Percentiles rank a stretch among this genome's conserved stretches.
These are phyloP conservation scores for Dorcus parallelipipedus DNA, from an alignment of 2,888 invertebrate genomes.

Conservation along the genomic window DNA sequence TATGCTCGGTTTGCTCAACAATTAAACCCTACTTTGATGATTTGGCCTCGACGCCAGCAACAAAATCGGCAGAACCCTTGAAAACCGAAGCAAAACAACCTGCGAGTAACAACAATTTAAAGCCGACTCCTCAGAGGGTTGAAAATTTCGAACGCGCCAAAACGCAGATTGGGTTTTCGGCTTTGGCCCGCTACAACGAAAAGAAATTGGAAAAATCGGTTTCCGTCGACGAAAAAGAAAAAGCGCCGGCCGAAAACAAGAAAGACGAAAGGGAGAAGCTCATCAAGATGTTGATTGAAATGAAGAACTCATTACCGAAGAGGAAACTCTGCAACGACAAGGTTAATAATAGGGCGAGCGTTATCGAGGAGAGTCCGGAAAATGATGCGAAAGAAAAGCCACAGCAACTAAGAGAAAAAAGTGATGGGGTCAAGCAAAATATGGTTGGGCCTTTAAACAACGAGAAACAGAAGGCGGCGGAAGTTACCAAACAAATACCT, in stretches of 20 bases:
- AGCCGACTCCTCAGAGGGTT: constrained; percentile 15
- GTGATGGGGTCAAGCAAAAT: constrained; percentile 27
- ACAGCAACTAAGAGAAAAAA: neutral
- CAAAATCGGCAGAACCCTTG: constrained; percentile 6
- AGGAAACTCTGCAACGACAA: constrained; percentile 46
- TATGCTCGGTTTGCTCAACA: constrained; percentile 60
- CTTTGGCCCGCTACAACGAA: constrained; percentile 38
- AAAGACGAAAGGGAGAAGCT: constrained; percentile 58
- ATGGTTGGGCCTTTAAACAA: constrained; percentile 3
- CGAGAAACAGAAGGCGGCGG: neutral
- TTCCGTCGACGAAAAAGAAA: constrained; percentile 25
- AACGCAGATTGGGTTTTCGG: constrained; percentile 47
- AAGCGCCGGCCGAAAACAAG: constrained; percentile 37
- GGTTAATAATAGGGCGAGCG: constrained; percentile 38
- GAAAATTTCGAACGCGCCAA: constrained; percentile 41
- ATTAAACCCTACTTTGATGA: constrained; percentile 52
- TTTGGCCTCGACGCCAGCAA: constrained; percentile 21
- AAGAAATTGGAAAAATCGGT: constrained; percentile 28
- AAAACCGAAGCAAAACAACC: constrained; percentile 24
- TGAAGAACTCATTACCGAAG: constrained; percentile 70
- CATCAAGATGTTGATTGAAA: constrained; percentile 71
- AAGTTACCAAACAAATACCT: neutral
- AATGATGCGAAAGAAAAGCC: constrained; percentile 10
- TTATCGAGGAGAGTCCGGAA: constrained; percentile 43
- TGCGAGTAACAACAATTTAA: constrained; percentile 15